Conservation (phyloP, 2,113 vertebrate genomes). For the Fulica atra region DNA sequence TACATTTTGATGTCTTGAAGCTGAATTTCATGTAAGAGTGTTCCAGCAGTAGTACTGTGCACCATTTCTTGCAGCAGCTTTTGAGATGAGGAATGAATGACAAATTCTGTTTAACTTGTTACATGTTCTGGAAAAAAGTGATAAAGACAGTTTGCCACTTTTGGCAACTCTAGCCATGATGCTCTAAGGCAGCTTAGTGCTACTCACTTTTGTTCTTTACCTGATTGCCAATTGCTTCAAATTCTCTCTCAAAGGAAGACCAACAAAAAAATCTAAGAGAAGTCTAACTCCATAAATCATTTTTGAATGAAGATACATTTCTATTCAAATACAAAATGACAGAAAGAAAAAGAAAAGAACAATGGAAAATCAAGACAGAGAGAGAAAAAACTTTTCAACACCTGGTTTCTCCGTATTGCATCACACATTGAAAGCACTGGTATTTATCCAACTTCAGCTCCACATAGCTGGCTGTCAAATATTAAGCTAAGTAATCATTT, state of each 20-base stretch:
- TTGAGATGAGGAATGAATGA: background rate
- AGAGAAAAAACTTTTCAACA: background rate
- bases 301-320: background rate
- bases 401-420: background rate
- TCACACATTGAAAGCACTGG: background rate
- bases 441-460: background rate
- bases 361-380: background rate
- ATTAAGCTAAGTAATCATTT: background rate
- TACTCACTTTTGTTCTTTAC: background rate
- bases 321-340: background rate
- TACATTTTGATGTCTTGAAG: background rate
- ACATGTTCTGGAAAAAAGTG: background rate
- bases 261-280: background rate
- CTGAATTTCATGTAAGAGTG: background rate
- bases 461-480: background rate
- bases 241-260: background rate
- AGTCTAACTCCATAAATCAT: background rate
- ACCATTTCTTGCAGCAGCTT: background rate
- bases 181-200: background rate
- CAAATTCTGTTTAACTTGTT: background rate
- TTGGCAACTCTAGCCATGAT: background rate
- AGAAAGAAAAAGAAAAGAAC: background rate
- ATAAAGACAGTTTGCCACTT: background rate
- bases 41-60: background rate
- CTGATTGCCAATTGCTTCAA: background rate